A percentile compares a stretch with the other conserved stretches of the same genome.
These are phyloP conservation scores for Stratiomys singularior DNA, from an alignment of 2,888 invertebrate genomes.

Conservation along the genomic window DNA sequence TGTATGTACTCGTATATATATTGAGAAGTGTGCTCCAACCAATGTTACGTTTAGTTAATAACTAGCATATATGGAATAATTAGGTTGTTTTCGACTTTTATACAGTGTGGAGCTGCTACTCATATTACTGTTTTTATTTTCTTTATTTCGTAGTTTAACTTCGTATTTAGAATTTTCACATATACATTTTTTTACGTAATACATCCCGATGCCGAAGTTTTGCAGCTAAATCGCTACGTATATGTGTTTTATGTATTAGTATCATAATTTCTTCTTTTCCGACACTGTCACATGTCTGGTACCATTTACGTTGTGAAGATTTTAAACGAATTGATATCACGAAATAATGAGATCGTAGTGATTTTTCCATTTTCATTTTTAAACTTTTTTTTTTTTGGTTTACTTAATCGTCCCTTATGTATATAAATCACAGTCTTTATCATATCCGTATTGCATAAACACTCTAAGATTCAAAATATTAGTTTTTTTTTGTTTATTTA, in stretches of 20 bases:
- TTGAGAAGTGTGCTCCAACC: slow-evolving; percentile 15
- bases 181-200: slow-evolving; percentile 20
- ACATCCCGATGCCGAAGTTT: slow-evolving; percentile 41
- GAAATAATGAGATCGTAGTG: slow-evolving; percentile 48
- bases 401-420: slow-evolving; percentile 48
- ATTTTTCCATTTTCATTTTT: slow-evolving; percentile 37
- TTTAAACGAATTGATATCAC: slow-evolving; percentile 48
- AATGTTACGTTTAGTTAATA: slow-evolving; percentile 27
- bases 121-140: not conserved
- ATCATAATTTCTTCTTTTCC: slow-evolving; percentile 24
- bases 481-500: slow-evolving; percentile 34
- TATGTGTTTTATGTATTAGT: slow-evolving; percentile 28
- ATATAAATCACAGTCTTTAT: slow-evolving; percentile 53
- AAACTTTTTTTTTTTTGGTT: slow-evolving; percentile 13
- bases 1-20: not conserved
- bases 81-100: slow-evolving; percentile 17
- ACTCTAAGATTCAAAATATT: slow-evolving; percentile 49
- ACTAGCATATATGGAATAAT: slow-evolving; percentile 20
- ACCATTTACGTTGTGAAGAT: not conserved
- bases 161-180: slow-evolving; percentile 38
- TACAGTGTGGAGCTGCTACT: slow-evolving; percentile 35
- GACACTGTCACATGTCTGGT: slow-evolving; percentile 11
- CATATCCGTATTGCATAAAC: slow-evolving; percentile 51
- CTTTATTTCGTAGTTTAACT: slow-evolving; percentile 27
- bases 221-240: slow-evolving; percentile 30